phyloP scores from a whole-genome alignment of 1,140 invertebrate genomes.

The Eupristina koningsbergeri region DNA sequence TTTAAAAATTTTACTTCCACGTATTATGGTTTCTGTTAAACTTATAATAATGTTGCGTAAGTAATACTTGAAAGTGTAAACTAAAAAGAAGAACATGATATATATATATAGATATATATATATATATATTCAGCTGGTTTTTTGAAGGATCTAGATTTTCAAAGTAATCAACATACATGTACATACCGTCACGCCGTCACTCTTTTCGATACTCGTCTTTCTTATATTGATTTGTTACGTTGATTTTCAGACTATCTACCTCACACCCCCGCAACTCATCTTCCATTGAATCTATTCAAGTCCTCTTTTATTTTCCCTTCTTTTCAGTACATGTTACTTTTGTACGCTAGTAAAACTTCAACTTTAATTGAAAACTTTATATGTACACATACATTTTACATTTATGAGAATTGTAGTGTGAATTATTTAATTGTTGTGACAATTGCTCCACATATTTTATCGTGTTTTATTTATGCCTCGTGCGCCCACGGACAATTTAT shows the following conservation, averaged over 20 bases:
- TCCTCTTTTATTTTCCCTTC: not conserved
- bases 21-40: no score
- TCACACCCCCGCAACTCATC: not conserved
- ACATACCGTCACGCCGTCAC: not conserved
- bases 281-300: no score
- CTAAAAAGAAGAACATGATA: no score
- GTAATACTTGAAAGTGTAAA: no score
- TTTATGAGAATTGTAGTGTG: not conserved
- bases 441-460: not conserved
- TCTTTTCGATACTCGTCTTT: not conserved
- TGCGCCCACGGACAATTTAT: not conserved
- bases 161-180: not conserved
- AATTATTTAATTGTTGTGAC: not conserved
- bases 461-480: not conserved
- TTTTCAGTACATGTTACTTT: not conserved
- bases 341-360: not conserved
- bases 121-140: no score
- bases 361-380: not conserved
- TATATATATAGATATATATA: no score
- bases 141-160: not conserved
- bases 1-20: no score
- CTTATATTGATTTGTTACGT: conserved; percentile 26
- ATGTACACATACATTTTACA: not conserved
- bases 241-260: not conserved
- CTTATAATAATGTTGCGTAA: no score